phyloP scores from a whole-genome alignment of 2,888 invertebrate genomes.

The Apocheima hispidaria region DNA sequence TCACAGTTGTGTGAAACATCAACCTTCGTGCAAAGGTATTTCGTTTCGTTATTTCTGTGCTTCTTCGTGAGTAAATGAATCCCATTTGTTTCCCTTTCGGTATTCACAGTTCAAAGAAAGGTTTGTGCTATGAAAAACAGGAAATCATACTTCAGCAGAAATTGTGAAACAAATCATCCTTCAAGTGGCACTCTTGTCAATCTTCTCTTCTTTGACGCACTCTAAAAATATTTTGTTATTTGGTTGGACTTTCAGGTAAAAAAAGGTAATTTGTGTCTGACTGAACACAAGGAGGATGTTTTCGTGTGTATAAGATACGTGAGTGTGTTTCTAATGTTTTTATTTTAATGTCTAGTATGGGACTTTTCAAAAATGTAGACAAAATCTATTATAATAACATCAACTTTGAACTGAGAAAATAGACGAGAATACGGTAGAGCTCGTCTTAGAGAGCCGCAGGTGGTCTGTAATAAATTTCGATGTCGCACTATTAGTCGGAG shows the following conservation, averaged over 20 bases:
- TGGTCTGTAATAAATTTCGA: constrained; percentile 52
- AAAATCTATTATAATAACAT: background rate
- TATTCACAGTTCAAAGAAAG: constrained; percentile 7
- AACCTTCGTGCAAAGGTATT: constrained; percentile 3
- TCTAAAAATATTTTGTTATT: too few species aligned
- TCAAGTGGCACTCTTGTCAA: too few species aligned
- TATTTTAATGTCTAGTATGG: too few species aligned
- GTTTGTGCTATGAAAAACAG: constrained; percentile 10
- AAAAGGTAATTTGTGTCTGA: too few species aligned
- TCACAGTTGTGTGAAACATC: constrained; percentile 10
- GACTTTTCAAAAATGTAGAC: background rate
- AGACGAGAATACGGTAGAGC: background rate
- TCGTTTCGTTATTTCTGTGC: constrained; percentile 7
- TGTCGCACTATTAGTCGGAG: constrained; percentile 50
- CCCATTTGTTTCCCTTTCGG: constrained; percentile 2
- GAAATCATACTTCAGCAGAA: constrained; percentile 12
- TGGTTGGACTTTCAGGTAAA: too few species aligned
- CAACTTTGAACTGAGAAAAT: background rate
- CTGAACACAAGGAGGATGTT: too few species aligned
- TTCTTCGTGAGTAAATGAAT: constrained; percentile 17
- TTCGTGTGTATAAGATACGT: too few species aligned
- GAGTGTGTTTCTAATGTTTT: too few species aligned
- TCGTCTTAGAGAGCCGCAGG: constrained; percentile 38
- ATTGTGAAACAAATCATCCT: constrained; percentile 3
- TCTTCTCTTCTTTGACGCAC: too few species aligned